phyloP scores from a whole-genome alignment of 2,113 vertebrate genomes.

The Platysternon megacephalum region DNA sequence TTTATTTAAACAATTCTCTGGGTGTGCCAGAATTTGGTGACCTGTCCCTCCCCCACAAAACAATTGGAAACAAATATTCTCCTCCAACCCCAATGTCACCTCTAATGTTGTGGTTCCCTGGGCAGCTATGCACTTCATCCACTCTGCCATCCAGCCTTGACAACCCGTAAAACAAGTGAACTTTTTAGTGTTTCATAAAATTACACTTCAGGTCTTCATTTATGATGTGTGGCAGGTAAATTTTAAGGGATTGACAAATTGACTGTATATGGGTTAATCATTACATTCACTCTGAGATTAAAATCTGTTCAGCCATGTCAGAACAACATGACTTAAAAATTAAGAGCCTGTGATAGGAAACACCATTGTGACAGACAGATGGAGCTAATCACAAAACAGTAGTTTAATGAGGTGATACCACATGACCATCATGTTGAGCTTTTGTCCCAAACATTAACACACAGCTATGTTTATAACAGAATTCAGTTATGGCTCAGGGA shows the following conservation, averaged over 20 bases:
- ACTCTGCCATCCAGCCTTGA: not conserved
- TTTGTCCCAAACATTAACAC: not conserved
- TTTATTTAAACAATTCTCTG: not conserved
- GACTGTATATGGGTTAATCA: not conserved
- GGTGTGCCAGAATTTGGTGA: not conserved
- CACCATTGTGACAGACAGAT: conserved; percentile 12
- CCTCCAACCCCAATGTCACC: not conserved
- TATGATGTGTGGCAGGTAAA: not conserved
- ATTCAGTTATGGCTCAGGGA: not conserved
- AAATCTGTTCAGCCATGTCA: not conserved
- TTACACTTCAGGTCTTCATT: not conserved
- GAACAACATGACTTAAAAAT: conserved; percentile 20
- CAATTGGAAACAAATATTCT: not conserved
- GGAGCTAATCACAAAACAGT: conserved; percentile 21
- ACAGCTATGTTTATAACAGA: not conserved
- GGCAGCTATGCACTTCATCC: accelerated
- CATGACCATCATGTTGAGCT: not conserved
- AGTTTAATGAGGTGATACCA: conserved; percentile 1
- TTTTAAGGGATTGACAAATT: not conserved
- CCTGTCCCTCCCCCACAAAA: not conserved
- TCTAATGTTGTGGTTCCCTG: not conserved
- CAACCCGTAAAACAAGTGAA: not conserved
- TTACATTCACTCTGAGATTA: not conserved
- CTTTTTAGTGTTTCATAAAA: not conserved
- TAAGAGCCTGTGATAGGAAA: not conserved